These are phyloP conservation scores for Thamnaconus septentrionalis DNA, from an alignment of 2,113 vertebrate genomes.

Conservation along the genomic window DNA sequence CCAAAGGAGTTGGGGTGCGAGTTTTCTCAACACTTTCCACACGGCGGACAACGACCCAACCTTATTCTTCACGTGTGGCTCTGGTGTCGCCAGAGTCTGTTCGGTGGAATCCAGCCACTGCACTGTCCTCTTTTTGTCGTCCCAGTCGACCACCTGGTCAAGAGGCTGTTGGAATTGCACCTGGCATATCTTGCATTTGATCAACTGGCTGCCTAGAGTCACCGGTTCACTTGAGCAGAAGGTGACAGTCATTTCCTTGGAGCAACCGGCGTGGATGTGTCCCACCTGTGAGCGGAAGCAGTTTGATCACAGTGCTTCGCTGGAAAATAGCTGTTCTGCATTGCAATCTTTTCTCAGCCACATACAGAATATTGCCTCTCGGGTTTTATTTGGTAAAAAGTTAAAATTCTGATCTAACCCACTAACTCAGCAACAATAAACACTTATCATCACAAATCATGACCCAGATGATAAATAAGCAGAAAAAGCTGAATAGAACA, in stretches of 20 bases:
- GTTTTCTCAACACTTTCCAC: neutral
- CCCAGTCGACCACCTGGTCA: slow-evolving; percentile 86
- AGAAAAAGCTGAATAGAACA: no score
- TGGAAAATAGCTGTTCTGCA: neutral
- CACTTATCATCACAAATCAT: no score
- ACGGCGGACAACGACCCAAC: slow-evolving; percentile 51
- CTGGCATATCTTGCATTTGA: slow-evolving; percentile 78
- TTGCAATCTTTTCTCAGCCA: no score
- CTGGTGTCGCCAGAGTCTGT: neutral
- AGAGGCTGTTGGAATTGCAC: slow-evolving; percentile 77
- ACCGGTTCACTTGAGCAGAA: slow-evolving; percentile 73
- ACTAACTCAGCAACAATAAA: no score
- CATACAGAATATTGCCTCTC: no score
- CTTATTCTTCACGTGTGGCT: slow-evolving; percentile 67
- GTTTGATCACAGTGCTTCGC: neutral
- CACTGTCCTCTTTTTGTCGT: slow-evolving; percentile 69
- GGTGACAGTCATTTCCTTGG: slow-evolving; percentile 82
- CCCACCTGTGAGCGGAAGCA: slow-evolving; percentile 71
- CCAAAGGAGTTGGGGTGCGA: no score
- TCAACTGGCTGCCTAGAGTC: slow-evolving; percentile 60
- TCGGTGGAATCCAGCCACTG: slow-evolving; percentile 74
- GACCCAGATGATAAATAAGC: no score
- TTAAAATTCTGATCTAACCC: no score
- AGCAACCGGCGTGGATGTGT: slow-evolving; percentile 86
- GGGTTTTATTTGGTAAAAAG: no score